These are phyloP conservation scores for Zelleria hepariella DNA, from an alignment of 2,888 invertebrate genomes.

Conservation along the genomic window DNA sequence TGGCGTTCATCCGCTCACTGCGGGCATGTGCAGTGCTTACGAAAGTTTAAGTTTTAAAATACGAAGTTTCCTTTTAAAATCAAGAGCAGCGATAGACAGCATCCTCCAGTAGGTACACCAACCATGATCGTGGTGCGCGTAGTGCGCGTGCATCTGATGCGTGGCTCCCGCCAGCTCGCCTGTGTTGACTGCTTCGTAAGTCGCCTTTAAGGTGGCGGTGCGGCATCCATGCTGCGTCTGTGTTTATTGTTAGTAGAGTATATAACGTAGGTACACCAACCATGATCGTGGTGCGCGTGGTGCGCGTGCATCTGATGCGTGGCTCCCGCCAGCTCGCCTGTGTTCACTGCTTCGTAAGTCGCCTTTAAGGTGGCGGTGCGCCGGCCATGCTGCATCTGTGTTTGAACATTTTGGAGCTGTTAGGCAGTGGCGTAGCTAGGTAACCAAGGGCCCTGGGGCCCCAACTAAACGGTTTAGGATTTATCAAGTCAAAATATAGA, in stretches of 20 bases:
- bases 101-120: no score
- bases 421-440: no score
- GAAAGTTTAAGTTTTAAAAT: no score
- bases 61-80: no score
- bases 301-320: constrained; percentile 75
- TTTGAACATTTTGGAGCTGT: no score
- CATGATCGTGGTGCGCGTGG: constrained; percentile 73
- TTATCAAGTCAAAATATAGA: no score
- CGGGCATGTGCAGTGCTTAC: not conserved
- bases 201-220: constrained; percentile 95
- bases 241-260: no score
- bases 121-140: not conserved
- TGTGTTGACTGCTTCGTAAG: constrained; percentile 83
- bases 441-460: no score
- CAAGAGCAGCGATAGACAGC: not conserved
- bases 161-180: constrained; percentile 74
- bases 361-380: constrained; percentile 1
- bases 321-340: constrained; percentile 22
- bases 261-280: constrained; percentile 15
- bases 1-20: no score
- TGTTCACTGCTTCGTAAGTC: not conserved
- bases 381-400: constrained; percentile 1
- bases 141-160: no score
- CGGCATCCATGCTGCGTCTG: constrained; percentile 94
- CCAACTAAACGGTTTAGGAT: no score